These are phyloP conservation scores for Clarias laeviceps DNA, from an alignment of 2,797 vertebrate genomes.

Conservation along the genomic window DNA sequence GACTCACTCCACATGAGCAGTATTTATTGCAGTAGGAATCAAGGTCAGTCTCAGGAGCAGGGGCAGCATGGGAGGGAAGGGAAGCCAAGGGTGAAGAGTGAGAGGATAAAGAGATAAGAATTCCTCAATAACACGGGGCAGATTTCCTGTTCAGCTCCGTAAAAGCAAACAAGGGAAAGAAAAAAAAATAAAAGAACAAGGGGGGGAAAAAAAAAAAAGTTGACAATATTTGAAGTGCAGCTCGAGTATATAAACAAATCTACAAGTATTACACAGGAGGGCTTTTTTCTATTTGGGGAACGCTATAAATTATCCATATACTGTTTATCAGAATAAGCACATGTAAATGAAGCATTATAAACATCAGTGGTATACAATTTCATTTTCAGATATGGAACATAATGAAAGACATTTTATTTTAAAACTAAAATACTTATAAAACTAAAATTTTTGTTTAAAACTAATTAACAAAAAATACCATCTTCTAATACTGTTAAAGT, in stretches of 20 bases:
- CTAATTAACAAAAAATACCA: neutral
- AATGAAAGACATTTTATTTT: neutral
- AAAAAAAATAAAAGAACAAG: neutral
- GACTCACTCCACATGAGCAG: conserved; percentile 70
- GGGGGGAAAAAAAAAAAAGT: neutral
- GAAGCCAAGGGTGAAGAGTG: conserved; percentile 15
- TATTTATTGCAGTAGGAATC: conserved; percentile 77
- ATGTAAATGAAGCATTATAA: neutral
- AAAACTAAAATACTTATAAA: too few species aligned
- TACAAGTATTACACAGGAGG: neutral
- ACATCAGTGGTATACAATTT: neutral
- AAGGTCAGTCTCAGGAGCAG: conserved; percentile 71
- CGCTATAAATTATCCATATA: neutral
- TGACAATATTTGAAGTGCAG: neutral
- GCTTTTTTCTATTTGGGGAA: neutral
- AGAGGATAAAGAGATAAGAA: conserved; percentile 30
- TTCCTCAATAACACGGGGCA: conserved; percentile 24
- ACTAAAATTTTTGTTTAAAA: neutral
- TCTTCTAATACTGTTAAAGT: neutral
- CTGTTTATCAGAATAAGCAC: neutral
- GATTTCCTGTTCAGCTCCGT: conserved; percentile 16
- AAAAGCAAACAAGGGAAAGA: neutral
- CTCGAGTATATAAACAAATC: neutral
- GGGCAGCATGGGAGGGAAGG: conserved; percentile 50
- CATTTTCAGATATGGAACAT: neutral